phyloP scores from a whole-genome alignment of 2,113 vertebrate species.

The Spilogale gracilis region DNA sequence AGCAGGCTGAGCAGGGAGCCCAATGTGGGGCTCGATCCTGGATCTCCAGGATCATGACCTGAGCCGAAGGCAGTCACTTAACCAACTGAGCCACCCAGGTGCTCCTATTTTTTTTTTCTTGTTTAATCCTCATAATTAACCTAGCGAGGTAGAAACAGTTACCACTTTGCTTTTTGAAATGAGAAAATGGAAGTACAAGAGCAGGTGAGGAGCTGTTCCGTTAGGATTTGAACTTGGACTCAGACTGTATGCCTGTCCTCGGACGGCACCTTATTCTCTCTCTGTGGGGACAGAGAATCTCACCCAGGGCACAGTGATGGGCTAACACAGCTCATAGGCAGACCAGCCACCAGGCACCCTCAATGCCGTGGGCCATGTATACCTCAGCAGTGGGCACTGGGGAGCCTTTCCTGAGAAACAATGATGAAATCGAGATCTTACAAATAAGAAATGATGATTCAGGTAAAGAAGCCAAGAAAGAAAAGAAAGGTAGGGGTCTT shows the following conservation, averaged over 20 bases:
- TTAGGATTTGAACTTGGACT: not conserved
- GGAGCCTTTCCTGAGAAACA: not conserved
- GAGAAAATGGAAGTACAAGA: not conserved
- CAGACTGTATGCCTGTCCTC: not conserved
- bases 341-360: too few species aligned
- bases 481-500: not conserved
- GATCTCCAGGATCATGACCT: too few species aligned
- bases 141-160: not conserved
- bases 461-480: not conserved
- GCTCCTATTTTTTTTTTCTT: not conserved
- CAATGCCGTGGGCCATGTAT: rapidly evolving
- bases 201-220: not conserved
- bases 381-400: not conserved
- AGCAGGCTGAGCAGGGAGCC: too few species aligned
- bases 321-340: not conserved
- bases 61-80: too few species aligned
- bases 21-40: too few species aligned
- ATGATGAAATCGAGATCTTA: not conserved
- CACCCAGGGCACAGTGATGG: rapidly evolving
- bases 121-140: not conserved
- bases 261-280: not conserved
- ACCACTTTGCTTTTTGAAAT: not conserved
- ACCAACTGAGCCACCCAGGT: too few species aligned
- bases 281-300: not conserved
- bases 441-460: not conserved